Percentiles rank a stretch among this genome's conserved stretches.
phyloP scores from a whole-genome alignment of 2,113 vertebrate species.

The Podarcis cretensis region DNA sequence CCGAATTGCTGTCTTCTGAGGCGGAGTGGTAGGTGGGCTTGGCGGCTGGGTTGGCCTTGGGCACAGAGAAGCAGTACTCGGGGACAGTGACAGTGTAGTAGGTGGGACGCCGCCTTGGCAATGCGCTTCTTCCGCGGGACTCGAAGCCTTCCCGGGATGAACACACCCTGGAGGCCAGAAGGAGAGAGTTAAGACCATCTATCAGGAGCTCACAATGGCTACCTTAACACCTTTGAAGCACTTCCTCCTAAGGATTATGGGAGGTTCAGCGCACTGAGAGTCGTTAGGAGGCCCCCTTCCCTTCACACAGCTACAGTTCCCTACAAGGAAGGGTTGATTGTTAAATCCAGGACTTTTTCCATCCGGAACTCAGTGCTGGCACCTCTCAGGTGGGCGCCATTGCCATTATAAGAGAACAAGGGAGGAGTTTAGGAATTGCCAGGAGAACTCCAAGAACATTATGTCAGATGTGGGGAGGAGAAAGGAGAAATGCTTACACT shows the following conservation, averaged over 20 bases:
- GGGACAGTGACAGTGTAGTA: conserved; percentile 78
- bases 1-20: conserved; percentile 87
- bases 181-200: neutral
- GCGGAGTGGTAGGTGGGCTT: conserved; percentile 78
- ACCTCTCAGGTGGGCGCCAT: no score
- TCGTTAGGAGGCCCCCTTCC: no score
- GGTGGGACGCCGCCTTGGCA: conserved; percentile 76
- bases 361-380: neutral
- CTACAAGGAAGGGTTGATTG: no score
- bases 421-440: neutral
- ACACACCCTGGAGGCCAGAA: conserved; percentile 72
- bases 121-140: conserved; percentile 70
- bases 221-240: no score
- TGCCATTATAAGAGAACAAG: neutral
- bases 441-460: neutral
- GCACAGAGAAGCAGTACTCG: conserved; percentile 69
- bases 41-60: conserved; percentile 39
- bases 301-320: neutral
- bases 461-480: no score
- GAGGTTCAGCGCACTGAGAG: no score
- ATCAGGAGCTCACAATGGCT: no score
- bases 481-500: no score
- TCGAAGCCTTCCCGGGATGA: conserved; percentile 63
- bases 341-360: neutral
- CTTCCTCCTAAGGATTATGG: no score